Evolutionary conservation across 2,888 invertebrate genomes (phyloP).

Genomic region (Cheilosia pagana): DNA sequence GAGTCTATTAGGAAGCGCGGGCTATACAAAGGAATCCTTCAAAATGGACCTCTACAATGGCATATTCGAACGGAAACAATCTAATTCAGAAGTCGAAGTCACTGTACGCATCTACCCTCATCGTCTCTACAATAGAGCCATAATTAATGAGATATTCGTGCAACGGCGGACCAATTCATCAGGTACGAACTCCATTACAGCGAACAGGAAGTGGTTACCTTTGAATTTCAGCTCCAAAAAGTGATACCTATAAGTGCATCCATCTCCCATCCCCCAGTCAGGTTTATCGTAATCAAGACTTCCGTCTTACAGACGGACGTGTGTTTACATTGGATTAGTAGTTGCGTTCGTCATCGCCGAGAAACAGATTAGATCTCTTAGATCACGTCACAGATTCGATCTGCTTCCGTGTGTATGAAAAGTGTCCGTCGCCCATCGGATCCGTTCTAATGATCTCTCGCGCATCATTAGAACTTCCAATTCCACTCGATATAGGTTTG

Average conservation of each 20-base stretch:
- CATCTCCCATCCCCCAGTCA: constrained; percentile 24
- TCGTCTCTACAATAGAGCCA: constrained; percentile 82
- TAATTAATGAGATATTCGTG: constrained; percentile 81
- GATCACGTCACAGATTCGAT: constrained; percentile 72
- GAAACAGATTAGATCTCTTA: constrained; percentile 62
- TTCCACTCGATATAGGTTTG: constrained; percentile 23
- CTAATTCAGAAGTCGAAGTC: constrained; percentile 74
- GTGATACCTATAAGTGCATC: constrained; percentile 19
- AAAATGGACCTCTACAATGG: constrained; percentile 84
- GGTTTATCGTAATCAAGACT: constrained; percentile 58
- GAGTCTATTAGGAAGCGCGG: constrained; percentile 15
- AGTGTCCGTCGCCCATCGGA: constrained; percentile 43
- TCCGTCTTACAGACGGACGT: constrained; percentile 55
- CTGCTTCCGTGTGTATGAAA: constrained; percentile 63
- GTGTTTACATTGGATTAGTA: constrained; percentile 41
- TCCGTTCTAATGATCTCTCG: constrained; percentile 61
- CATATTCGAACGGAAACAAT: constrained; percentile 81
- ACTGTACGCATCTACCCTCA: constrained; percentile 81
- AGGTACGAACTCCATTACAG: constrained; percentile 38
- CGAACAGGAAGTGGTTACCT: constrained; percentile 52
- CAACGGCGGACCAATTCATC: constrained; percentile 45
- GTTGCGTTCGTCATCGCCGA: constrained; percentile 29
- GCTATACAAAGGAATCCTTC: constrained; percentile 78
- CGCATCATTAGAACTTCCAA: constrained; percentile 64
- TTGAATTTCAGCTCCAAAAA: constrained; percentile 41